Conservation (phyloP, 1,140 invertebrate species). For the Drosophila ficusphila region DNA sequence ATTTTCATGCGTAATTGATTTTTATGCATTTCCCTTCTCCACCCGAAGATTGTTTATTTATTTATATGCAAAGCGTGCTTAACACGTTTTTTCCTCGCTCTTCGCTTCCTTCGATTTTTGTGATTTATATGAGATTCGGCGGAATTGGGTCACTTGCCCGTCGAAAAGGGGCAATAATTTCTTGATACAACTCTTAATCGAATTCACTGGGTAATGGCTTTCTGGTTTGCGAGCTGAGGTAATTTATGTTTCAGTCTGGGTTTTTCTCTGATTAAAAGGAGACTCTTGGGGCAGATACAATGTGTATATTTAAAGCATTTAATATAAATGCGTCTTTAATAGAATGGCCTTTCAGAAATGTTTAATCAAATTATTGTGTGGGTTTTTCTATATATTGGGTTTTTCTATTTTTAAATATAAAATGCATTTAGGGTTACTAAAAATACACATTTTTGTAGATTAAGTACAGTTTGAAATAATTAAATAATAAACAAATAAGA, state of each 20-base stretch:
- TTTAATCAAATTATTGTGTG: no score
- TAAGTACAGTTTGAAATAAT: no score
- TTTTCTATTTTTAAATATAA: no score
- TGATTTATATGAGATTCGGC: conserved; percentile 31
- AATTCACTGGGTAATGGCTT: neutral
- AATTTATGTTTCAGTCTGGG: conserved; percentile 10
- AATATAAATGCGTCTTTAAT: neutral
- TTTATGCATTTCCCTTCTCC: conserved; percentile 53
- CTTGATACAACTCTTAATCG: conserved; percentile 13
- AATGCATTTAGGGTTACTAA: no score
- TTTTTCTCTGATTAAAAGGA: conserved; percentile 1
- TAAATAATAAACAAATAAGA: no score
- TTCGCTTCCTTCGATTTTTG: conserved; percentile 1
- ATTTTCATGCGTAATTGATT: conserved; percentile 80
- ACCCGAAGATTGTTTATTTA: conserved; percentile 26
- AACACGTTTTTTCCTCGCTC: conserved; percentile 52
- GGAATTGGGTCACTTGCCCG: conserved; percentile 60
- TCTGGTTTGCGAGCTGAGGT: neutral
- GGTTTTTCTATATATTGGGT: no score
- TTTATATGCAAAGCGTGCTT: conserved; percentile 68
- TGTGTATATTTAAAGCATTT: neutral
- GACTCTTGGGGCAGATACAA: neutral
- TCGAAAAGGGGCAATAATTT: conserved; percentile 11
- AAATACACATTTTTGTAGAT: no score
- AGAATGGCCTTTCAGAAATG: neutral